These are phyloP conservation scores for Ennomos erosarius DNA, from an alignment of 2,888 invertebrate species.

Conservation along the genomic window DNA sequence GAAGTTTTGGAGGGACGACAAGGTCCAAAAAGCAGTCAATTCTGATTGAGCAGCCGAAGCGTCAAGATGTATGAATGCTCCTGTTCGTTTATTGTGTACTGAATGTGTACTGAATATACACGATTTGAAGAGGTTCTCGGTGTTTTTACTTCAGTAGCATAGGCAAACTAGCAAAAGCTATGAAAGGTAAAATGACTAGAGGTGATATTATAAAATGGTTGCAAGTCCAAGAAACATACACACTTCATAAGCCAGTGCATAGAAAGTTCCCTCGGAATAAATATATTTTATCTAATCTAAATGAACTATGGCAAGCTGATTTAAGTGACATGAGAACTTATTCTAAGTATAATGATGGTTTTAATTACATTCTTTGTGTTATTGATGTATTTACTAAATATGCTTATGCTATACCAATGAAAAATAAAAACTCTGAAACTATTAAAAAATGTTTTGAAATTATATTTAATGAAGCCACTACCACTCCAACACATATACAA, in stretches of 20 bases:
- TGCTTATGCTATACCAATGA: slow-evolving; percentile 32
- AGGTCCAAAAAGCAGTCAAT: too few relatives aligned
- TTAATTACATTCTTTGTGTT: slow-evolving; percentile 39
- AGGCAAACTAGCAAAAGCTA: too few relatives aligned
- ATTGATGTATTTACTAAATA: slow-evolving; percentile 42
- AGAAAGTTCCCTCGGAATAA: slow-evolving; percentile 38
- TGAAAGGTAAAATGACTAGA: too few relatives aligned
- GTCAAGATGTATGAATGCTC: too few relatives aligned
- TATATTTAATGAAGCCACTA: slow-evolving; percentile 34
- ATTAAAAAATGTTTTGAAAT: slow-evolving; percentile 39
- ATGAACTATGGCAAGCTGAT: slow-evolving; percentile 43
- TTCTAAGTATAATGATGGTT: slow-evolving; percentile 37
- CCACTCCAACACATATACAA: slow-evolving; percentile 33
- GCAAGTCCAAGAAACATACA: slow-evolving; percentile 30
- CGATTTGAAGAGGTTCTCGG: too few relatives aligned
- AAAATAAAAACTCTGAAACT: slow-evolving; percentile 36
- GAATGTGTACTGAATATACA: too few relatives aligned
- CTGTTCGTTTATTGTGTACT: too few relatives aligned
- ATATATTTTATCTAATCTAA: slow-evolving; percentile 40
- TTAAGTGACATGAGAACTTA: slow-evolving; percentile 36
- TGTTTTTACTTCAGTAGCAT: too few relatives aligned
- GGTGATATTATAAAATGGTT: too few relatives aligned
- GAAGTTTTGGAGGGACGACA: too few relatives aligned
- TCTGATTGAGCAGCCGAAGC: too few relatives aligned
- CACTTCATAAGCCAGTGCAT: slow-evolving; percentile 38